Evolutionary conservation across 2,113 vertebrate genomes (phyloP).

Genomic region (Aythya baeri): DNA sequence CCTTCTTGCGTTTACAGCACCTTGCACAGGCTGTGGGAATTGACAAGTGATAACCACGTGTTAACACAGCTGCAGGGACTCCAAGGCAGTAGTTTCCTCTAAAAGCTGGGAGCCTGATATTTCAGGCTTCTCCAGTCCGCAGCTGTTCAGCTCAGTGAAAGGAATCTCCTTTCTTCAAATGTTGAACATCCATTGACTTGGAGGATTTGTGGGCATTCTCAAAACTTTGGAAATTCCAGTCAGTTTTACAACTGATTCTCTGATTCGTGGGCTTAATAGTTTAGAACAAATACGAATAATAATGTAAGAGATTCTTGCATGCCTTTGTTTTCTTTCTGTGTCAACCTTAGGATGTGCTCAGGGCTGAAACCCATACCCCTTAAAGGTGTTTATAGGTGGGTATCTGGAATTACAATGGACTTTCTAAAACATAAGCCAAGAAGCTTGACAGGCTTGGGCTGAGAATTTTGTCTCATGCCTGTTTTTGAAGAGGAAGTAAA

Average conservation of each 20-base stretch:
- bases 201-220: neutral
- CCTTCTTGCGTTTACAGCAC: neutral
- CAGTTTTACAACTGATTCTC: fast-evolving
- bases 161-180: neutral
- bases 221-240: neutral
- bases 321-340: neutral
- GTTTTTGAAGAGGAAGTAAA: neutral
- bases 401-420: neutral
- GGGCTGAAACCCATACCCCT: neutral
- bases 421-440: neutral
- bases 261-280: neutral
- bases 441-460: too few species aligned
- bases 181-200: neutral
- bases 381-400: neutral
- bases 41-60: neutral
- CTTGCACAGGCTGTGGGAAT: neutral
- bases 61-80: neutral
- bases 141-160: neutral
- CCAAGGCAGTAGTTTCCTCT: neutral
- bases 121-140: neutral
- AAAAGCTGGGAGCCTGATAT: fast-evolving
- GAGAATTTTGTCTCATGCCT: neutral
- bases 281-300: neutral
- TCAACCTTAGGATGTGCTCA: neutral
- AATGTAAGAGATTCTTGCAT: neutral